Percentiles rank a stretch among this genome's conserved stretches.
These are phyloP conservation scores for Drosophila suzukii DNA, from an alignment of 1,140 invertebrate genomes.

Conservation along the genomic window DNA sequence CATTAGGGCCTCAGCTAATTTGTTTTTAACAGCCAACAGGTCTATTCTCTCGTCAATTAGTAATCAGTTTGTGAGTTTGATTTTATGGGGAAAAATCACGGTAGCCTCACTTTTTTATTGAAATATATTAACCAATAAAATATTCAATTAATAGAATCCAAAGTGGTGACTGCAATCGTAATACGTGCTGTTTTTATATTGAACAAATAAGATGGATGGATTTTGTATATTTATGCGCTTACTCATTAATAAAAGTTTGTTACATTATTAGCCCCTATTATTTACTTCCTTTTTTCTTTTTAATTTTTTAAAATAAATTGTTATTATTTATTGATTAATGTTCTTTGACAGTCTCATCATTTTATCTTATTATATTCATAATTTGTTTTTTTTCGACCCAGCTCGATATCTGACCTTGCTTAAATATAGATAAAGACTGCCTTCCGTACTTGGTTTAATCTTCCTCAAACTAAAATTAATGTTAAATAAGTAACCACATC, in stretches of 20 bases:
- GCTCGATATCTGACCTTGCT: conserved; percentile 12
- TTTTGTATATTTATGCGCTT: neutral
- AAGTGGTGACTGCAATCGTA: neutral
- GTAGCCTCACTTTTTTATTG: conserved; percentile 9
- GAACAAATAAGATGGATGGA: neutral
- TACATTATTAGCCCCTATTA: no score
- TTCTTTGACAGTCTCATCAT: neutral
- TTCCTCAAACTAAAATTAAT: neutral
- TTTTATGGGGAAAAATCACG: conserved; percentile 15
- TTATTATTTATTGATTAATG: neutral
- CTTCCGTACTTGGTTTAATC: neutral
- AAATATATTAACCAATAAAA: neutral
- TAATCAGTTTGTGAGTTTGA: conserved; percentile 8
- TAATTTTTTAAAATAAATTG: no score
- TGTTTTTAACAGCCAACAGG: neutral
- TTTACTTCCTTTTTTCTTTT: neutral
- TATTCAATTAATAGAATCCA: neutral
- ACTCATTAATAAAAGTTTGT: neutral
- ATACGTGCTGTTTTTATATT: neutral
- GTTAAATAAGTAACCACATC: no score
- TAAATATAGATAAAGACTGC: conserved; percentile 9
- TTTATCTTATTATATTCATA: no score
- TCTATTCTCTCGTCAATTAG: conserved; percentile 29
- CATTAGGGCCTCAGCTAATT: conserved; percentile 24
- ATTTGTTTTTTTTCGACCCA: neutral